Conservation (phyloP, 1,140 invertebrate species). For the Geopemphigus sp. region DNA sequence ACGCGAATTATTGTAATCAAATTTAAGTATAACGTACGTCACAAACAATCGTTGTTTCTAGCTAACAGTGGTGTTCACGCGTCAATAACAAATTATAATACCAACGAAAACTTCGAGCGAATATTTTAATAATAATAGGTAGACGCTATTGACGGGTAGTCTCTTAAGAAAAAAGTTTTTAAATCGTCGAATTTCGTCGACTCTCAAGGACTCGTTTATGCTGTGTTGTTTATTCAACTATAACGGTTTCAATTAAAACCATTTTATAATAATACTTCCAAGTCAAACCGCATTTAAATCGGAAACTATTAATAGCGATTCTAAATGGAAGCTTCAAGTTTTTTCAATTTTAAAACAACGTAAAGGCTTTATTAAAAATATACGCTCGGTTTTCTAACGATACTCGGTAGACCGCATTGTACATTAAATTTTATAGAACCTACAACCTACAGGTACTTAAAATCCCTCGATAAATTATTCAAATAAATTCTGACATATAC, state of each 20-base stretch:
- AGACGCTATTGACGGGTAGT: too few species aligned
- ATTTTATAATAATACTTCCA: neutral
- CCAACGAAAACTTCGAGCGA: too few species aligned
- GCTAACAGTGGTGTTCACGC: too few species aligned
- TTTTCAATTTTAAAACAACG: neutral
- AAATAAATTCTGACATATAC: neutral
- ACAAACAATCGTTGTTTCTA: too few species aligned
- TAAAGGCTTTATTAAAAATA: neutral
- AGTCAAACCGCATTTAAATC: neutral
- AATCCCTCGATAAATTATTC: neutral
- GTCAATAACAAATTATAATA: too few species aligned
- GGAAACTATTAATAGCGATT: neutral
- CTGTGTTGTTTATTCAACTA: neutral
- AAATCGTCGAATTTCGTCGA: too few species aligned
- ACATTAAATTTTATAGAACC: neutral
- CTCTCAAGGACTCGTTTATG: neutral
- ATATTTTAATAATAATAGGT: too few species aligned
- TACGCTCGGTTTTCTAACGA: too few species aligned
- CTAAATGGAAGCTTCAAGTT: neutral
- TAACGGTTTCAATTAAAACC: neutral
- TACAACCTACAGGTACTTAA: neutral
- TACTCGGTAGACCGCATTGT: too few species aligned
- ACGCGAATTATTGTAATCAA: too few species aligned
- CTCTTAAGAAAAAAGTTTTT: too few species aligned
- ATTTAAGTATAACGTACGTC: too few species aligned